Evolutionary conservation across 2,888 invertebrate genomes (phyloP).

Genomic region (Alentia gelatinosa): DNA sequence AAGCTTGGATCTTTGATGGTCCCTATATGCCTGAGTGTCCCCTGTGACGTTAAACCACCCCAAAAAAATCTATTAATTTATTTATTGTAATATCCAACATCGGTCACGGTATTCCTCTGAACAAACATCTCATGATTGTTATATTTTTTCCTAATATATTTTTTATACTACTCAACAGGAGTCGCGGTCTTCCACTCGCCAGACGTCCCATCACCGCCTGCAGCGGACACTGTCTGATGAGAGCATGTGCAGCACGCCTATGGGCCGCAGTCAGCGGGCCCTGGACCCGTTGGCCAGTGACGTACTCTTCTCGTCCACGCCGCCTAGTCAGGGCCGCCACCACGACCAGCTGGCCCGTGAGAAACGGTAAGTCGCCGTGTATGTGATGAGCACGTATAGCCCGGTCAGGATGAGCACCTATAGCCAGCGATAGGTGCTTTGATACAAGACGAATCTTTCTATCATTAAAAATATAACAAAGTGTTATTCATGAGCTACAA

Average conservation of each 20-base stretch:
- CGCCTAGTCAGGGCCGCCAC: constrained; percentile 84
- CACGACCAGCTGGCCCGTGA: constrained; percentile 84
- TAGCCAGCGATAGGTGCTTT: too few relatives aligned
- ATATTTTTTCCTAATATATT: not conserved
- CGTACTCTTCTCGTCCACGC: constrained; percentile 83
- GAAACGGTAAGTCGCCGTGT: constrained; percentile 81
- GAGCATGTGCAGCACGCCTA: constrained; percentile 73
- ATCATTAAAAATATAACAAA: too few relatives aligned
- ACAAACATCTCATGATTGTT: not conserved
- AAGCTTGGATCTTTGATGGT: too few relatives aligned
- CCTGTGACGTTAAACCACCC: too few relatives aligned
- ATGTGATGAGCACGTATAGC: too few relatives aligned
- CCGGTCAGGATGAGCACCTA: too few relatives aligned
- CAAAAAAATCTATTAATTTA: too few relatives aligned
- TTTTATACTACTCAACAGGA: not conserved
- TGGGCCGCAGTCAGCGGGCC: not conserved
- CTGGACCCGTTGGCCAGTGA: constrained; percentile 63
- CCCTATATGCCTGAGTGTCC: too few relatives aligned
- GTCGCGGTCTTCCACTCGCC: not conserved
- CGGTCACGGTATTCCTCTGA: too few relatives aligned
- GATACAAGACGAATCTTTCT: too few relatives aligned
- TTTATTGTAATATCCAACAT: too few relatives aligned
- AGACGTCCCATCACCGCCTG: constrained; percentile 37
- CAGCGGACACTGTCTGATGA: constrained; percentile 78
- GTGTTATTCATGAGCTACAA: too few relatives aligned